Conservation (phyloP, 1,140 invertebrate species). For the Lysiphlebus fabarum region DNA sequence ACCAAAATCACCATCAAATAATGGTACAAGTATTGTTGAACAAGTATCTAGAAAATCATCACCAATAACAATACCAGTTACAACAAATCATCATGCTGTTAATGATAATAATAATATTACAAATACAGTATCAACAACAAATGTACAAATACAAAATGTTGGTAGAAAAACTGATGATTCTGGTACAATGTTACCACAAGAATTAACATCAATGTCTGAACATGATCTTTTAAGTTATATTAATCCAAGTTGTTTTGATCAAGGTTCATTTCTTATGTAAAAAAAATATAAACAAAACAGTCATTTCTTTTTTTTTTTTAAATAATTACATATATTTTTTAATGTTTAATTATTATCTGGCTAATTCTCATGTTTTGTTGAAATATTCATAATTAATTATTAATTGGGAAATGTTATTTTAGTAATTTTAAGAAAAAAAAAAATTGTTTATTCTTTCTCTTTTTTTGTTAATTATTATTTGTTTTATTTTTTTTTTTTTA, state of each 20-base stretch:
- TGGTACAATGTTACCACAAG: conserved; percentile 61
- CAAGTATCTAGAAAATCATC: conserved; percentile 48
- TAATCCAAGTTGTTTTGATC: conserved; percentile 81
- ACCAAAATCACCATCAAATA: conserved; percentile 46
- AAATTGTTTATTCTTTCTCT: too few relatives aligned
- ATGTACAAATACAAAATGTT: conserved; percentile 21
- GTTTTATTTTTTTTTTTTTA: too few relatives aligned
- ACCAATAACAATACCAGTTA: conserved; percentile 34
- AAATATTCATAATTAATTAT: too few relatives aligned
- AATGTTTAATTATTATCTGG: too few relatives aligned
- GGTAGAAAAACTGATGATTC: conserved; percentile 47
- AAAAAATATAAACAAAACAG: conserved; percentile 18
- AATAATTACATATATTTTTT: too few relatives aligned
- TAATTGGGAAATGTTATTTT: too few relatives aligned
- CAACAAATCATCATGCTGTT: conserved; percentile 25
- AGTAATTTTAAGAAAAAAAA: too few relatives aligned
- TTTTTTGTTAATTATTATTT: too few relatives aligned
- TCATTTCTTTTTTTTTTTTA: neutral
- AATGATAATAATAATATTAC: conserved; percentile 39
- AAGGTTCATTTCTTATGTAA: conserved; percentile 50
- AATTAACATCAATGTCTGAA: conserved; percentile 77
- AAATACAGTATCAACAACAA: conserved; percentile 32
- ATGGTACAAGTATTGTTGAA: conserved; percentile 43
- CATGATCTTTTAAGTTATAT: conserved; percentile 82
- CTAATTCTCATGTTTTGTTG: too few relatives aligned